Conservation (phyloP, 1,140 invertebrate genomes). For the Bombyx mandarina region DNA sequence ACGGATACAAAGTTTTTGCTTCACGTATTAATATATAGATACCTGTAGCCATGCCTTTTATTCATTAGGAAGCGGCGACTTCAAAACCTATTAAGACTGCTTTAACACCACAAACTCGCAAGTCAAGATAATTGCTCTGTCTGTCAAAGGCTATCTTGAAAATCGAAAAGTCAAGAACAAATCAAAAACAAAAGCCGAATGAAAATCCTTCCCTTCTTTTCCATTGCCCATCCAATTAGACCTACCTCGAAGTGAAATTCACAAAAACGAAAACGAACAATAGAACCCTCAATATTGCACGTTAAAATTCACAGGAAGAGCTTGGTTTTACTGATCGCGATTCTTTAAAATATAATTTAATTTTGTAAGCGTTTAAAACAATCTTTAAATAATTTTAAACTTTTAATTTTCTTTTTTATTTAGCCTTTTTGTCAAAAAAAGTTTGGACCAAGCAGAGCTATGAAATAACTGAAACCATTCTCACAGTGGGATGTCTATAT, state of each 20-base stretch:
- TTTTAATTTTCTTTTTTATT: background rate
- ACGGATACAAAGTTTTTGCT: too few species aligned
- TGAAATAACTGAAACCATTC: background rate
- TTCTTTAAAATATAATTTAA: background rate
- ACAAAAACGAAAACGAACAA: constrained; percentile 44
- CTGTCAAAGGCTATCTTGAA: too few species aligned
- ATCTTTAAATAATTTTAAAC: background rate
- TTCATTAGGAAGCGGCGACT: too few species aligned
- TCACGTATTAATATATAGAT: too few species aligned
- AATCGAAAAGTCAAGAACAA: background rate
- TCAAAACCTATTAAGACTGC: too few species aligned
- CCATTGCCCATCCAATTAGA: constrained; percentile 54
- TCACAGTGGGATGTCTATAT: background rate
- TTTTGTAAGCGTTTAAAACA: too few species aligned
- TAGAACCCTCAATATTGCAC: constrained; percentile 44
- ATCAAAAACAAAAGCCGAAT: constrained; percentile 17
- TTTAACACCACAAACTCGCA: too few species aligned
- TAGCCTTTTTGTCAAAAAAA: background rate
- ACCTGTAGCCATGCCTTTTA: too few species aligned
- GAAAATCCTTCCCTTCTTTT: constrained; percentile 32
- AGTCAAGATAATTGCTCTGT: too few species aligned
- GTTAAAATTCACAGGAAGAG: constrained; percentile 43
- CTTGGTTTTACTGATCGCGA: constrained; percentile 22
- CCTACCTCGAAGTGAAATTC: constrained; percentile 39
- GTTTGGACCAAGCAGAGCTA: background rate